phyloP scores from a whole-genome alignment of 2,797 vertebrate genomes.

The Rhinophrynus dorsalis region DNA sequence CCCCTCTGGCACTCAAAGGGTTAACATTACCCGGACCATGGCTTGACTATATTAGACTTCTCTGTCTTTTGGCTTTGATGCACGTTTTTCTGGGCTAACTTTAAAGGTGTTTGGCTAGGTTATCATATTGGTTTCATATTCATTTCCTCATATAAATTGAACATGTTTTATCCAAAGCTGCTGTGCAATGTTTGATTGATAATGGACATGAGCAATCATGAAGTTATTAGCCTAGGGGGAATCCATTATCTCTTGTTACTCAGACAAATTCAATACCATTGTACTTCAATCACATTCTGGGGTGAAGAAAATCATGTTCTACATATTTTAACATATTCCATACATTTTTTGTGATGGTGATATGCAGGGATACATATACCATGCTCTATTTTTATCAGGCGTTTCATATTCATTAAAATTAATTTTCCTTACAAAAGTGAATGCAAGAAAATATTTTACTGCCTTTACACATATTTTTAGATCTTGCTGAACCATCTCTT shows the following conservation, averaged over 20 bases:
- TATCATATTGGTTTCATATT: conserved; percentile 1
- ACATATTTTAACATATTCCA: neutral
- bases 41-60: no score
- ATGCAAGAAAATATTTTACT: neutral
- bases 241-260: neutral
- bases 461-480: neutral
- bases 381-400: neutral
- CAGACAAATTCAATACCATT: neutral
- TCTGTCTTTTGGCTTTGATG: no score
- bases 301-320: neutral
- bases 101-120: neutral
- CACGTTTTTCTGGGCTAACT: no score
- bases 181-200: neutral
- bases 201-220: conserved; percentile 2
- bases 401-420: no score
- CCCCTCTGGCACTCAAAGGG: no score
- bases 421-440: neutral
- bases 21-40: no score
- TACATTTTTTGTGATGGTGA: neutral
- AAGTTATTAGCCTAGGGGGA: neutral
- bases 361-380: neutral
- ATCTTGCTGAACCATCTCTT: no score
- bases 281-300: neutral
- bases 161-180: neutral
- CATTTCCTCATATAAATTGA: neutral